Percentiles rank a stretch among this genome's conserved stretches.
These are phyloP conservation scores for Protonibea diacanthus DNA, from an alignment of 2,797 vertebrate genomes.

Conservation along the genomic window DNA sequence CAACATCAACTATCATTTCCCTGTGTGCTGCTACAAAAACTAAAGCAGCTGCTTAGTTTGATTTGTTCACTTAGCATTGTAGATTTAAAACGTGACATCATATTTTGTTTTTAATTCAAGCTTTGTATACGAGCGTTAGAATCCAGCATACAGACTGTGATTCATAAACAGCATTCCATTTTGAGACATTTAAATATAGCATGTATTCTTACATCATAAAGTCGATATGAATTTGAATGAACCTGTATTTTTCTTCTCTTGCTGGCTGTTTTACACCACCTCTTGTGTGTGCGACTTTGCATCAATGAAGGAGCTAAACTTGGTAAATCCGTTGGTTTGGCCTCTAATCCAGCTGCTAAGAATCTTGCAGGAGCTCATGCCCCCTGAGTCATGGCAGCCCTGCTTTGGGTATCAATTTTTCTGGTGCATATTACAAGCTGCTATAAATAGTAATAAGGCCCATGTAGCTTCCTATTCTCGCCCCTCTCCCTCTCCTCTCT, in stretches of 20 bases:
- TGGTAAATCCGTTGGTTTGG: slow-evolving; percentile 72
- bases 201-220: neutral
- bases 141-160: neutral
- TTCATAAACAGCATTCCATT: neutral
- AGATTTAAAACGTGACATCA: neutral
- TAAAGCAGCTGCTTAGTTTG: neutral
- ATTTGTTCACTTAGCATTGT: neutral
- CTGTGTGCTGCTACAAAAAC: neutral
- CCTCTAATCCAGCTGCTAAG: slow-evolving; percentile 71
- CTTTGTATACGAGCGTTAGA: neutral
- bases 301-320: slow-evolving; percentile 40
- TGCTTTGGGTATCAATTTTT: slow-evolving; percentile 78
- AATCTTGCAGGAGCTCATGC: slow-evolving; percentile 52
- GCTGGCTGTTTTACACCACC: neutral
- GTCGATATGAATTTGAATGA: neutral
- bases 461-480: slow-evolving; percentile 68
- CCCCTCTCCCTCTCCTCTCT: slow-evolving; percentile 38
- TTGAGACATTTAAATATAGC: neutral
- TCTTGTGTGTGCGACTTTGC: slow-evolving; percentile 27
- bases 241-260: neutral
- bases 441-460: slow-evolving; percentile 81
- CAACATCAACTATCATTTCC: neutral
- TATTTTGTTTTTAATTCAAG: neutral
- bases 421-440: slow-evolving; percentile 79
- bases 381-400: slow-evolving; percentile 63